Evolutionary conservation across 2,888 invertebrate species (phyloP), one percentile per base, ranked within the genome.

Genomic region (Deroplatys truncata): DNA sequence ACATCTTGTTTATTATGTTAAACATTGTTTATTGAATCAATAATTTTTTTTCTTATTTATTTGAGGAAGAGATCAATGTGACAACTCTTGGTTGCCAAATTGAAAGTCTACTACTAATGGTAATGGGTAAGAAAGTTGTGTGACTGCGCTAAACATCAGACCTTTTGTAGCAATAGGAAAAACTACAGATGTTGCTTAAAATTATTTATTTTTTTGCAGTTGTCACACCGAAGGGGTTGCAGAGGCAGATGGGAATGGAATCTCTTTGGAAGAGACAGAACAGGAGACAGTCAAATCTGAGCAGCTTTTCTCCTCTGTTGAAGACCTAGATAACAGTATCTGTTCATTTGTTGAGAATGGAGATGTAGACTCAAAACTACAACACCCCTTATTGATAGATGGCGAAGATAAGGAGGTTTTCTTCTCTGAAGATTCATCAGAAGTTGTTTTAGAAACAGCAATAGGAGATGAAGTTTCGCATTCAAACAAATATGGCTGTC

Each of bases 361-460:
- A 20, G 56, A 20, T 7, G 20, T 56, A 3, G 56, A 20, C 20
- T 4, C 56, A 72, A 43, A 43, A 43, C 13, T 43, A 13, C 20
- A 16, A 49, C 15, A 43, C 28, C 16, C n/a, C 16, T 25, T 43
- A 5, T 49, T 28, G 5, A 43, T 28, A 56, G 85, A 49, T 16
- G 8, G 28, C 28, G 85, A 85, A 28, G 85, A 85, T n/a, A 56
- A 56, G 28, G 43, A 28, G 9, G n/a, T 3, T 31, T 72, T 86
- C 29, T 28, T 86, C 25, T 86, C 86, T 82, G 86, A 86, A 72
- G 86, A 86, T 28, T 86, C 86, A 28, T 86, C 86, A n/a, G 82
- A 82, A 29, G 8, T 20, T 86, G 72, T 86, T 16, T 16, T 86
- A 9, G 31, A 86, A 25, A 86, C 72, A 72, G n/a, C 25, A 31